These are phyloP conservation scores for Chrosomus eos DNA, from an alignment of 2,797 vertebrate genomes.

Conservation along the genomic window DNA sequence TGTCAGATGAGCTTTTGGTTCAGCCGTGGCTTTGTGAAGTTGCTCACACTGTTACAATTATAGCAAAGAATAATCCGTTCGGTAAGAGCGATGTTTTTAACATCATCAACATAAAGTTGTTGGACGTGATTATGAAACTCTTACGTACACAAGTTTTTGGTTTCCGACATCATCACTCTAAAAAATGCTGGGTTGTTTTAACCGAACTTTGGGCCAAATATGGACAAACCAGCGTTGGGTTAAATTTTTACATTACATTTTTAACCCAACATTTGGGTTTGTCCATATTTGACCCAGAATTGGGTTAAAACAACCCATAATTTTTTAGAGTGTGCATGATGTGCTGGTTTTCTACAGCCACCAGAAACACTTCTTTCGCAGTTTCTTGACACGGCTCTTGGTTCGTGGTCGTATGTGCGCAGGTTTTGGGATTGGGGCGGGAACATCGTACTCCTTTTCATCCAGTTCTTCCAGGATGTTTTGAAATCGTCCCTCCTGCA, in stretches of 20 bases:
- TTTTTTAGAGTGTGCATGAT: no score
- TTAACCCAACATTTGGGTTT: no score
- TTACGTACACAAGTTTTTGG: neutral
- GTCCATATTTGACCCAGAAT: no score
- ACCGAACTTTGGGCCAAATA: no score
- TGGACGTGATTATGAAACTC: neutral
- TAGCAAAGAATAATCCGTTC: neutral
- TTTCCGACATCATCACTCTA: neutral
- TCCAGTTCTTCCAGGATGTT: conserved; percentile 82
- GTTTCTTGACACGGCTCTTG: conserved; percentile 88
- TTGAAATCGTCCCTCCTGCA: conserved; percentile 91
- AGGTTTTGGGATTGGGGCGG: conserved; percentile 59
- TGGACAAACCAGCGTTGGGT: no score
- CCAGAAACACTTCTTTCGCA: conserved; percentile 97
- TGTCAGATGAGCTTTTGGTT: conserved; percentile 32
- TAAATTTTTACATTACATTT: no score
- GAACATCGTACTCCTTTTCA: conserved; percentile 73
- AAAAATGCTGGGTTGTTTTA: no score
- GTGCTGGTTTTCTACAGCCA: conserved; percentile 83
- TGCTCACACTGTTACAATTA: neutral
- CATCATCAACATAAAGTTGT: neutral
- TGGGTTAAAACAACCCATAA: no score
- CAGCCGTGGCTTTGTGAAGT: neutral
- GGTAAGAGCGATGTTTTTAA: neutral
- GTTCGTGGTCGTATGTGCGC: conserved; percentile 66